Base-by-base conservation (phyloP, 2,797 vertebrate species). In the Neoniphon sammara region DNA sequence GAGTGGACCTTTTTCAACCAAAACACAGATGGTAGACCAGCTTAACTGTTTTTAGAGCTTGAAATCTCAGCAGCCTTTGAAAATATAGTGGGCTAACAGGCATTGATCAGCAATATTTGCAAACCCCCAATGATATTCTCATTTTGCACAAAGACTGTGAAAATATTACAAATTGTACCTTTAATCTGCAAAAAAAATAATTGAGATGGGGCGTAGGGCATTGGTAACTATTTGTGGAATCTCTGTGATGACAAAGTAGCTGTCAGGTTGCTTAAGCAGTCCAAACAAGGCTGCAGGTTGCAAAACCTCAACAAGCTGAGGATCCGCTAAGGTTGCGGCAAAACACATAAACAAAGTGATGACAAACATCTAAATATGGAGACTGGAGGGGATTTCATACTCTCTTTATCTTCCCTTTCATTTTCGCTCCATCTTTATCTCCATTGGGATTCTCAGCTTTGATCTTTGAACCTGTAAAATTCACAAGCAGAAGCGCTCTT, bases 401-500 rank as follows among this genome's bases (percentile, higher is more conserved):
- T 84, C 66, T 83, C 60, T 90, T 91, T 79, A 88, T 87, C 85
- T 81, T 67, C 5, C 7, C 80, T 86, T 92, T 88, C 64, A 84
- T 88, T 91, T 78, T 81, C 73, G 70, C 70, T 88, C 66, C 56
- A 54, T 89, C 78, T 88, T 88, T 86, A 82, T 83, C 84, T 81
- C 80, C 47, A 58, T 30, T 83, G 86, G 82, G 75, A 86, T 85
- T 80, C 60, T 80, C 46, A 0, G 66, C 89, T 92, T 92, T 92
- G 89, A 92, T 91, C 88, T 85, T 77, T 91, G 87, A 90, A 91
- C 87, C 86, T 91, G 84, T 88, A 87, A 87, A 91, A 89, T 88
- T 85, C 79, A 80, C 86, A 91, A 11, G 25, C 72, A 86, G 72
- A 83, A 82, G 72, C 73, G 18, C 78, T 84, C 80, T 87, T 91